A percentile compares a stretch with the other conserved stretches of the same genome.
Evolutionary conservation across 2,888 invertebrate genomes (phyloP).

Genomic region (Hypsopygia costalis): DNA sequence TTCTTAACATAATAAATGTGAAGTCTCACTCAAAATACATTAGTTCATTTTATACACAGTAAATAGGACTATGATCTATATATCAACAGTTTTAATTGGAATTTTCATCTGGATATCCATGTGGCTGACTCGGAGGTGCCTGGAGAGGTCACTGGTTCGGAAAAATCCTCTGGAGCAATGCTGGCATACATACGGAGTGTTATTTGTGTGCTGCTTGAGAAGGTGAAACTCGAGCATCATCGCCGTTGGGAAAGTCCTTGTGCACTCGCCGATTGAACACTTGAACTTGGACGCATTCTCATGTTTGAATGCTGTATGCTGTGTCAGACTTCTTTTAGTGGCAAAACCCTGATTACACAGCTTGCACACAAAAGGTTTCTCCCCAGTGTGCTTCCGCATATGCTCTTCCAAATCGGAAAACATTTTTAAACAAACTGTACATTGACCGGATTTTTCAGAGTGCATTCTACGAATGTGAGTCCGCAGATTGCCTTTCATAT

Average conservation of each 20-base stretch:
- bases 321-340: conserved; percentile 53
- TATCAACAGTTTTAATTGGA: too few relatives aligned
- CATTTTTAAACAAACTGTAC: conserved; percentile 72
- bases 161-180: conserved; percentile 67
- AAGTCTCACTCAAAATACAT: too few relatives aligned
- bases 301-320: conserved; percentile 66
- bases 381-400: conserved; percentile 80
- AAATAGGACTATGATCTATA: too few relatives aligned
- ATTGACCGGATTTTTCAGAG: conserved; percentile 78
- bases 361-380: conserved; percentile 63
- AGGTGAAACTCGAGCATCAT: conserved; percentile 70
- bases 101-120: conserved; percentile 37
- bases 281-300: conserved; percentile 61
- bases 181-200: conserved; percentile 63
- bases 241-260: conserved; percentile 58
- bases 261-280: conserved; percentile 63
- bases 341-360: conserved; percentile 55
- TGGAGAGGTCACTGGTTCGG: conserved; percentile 60
- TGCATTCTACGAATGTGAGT: conserved; percentile 77
- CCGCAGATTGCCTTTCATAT: conserved; percentile 77
- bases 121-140: conserved; percentile 59
- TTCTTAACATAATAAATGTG: too few relatives aligned
- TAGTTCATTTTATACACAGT: too few relatives aligned
- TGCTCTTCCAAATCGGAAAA: conserved; percentile 78
- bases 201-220: conserved; percentile 65